phyloP scores from a whole-genome alignment of 1,140 invertebrate genomes.

The Sesamia nonagrioides region DNA sequence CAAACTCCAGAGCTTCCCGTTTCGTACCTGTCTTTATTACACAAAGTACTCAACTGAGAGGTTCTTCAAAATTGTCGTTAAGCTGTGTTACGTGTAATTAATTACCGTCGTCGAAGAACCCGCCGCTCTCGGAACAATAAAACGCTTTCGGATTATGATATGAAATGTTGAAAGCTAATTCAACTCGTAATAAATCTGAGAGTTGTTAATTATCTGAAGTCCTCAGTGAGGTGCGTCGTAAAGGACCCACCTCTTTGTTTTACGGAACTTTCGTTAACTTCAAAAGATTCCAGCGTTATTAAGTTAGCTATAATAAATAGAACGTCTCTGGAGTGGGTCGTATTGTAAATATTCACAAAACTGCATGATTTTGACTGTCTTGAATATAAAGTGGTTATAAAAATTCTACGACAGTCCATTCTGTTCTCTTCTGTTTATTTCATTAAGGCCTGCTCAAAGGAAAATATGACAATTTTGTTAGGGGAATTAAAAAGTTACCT shows the following conservation, averaged over 20 bases:
- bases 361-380: slow-evolving; percentile 62
- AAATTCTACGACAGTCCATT: slow-evolving; percentile 68
- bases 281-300: slow-evolving; percentile 74
- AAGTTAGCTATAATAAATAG: slow-evolving; percentile 71
- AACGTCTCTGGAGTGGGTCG: slow-evolving; percentile 56
- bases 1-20: slow-evolving; percentile 65
- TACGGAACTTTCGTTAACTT: slow-evolving; percentile 65
- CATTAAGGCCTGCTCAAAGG: slow-evolving; percentile 74
- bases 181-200: slow-evolving; percentile 80
- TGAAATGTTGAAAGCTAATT: slow-evolving; percentile 84
- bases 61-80: slow-evolving; percentile 70
- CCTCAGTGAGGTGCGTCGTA: slow-evolving; percentile 68
- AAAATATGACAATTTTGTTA: slow-evolving; percentile 82
- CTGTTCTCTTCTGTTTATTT: slow-evolving; percentile 67
- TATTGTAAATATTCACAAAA: slow-evolving; percentile 72
- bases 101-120: slow-evolving; percentile 67
- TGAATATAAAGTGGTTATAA: slow-evolving; percentile 79
- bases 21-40: slow-evolving; percentile 66
- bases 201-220: slow-evolving; percentile 82
- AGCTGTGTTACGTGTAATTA: slow-evolving; percentile 78
- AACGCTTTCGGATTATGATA: slow-evolving; percentile 84
- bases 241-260: slow-evolving; percentile 74
- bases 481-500: slow-evolving; percentile 81
- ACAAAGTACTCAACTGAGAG: slow-evolving; percentile 64
- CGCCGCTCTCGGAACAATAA: slow-evolving; percentile 69